These are phyloP conservation scores for Pogonomyrmex californicus DNA, from an alignment of 1,140 invertebrate species.

Conservation along the genomic window DNA sequence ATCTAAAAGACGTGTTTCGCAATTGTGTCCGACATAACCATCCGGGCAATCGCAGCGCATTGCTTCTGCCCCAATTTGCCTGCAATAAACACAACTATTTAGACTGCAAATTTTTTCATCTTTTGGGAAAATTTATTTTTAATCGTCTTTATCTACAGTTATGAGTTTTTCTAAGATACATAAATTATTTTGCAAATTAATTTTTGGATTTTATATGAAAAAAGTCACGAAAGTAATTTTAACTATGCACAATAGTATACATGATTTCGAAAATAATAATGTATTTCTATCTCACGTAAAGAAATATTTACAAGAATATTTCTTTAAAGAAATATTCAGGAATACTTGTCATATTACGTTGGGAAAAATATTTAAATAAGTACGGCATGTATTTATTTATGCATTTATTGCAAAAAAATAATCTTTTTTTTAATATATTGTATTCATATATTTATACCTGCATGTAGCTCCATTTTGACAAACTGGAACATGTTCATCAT, in stretches of 20 bases:
- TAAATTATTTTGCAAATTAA: background rate
- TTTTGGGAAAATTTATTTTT: background rate
- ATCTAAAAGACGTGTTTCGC: conserved; percentile 88
- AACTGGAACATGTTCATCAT: conserved; percentile 88
- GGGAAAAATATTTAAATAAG: conserved; percentile 4
- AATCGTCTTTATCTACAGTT: background rate
- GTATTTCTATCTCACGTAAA: background rate
- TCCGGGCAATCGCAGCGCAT: conserved; percentile 90
- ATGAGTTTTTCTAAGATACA: background rate
- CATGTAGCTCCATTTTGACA: conserved; percentile 93
- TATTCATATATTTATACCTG: conserved; percentile 88
- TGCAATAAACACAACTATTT: conserved; percentile 82
- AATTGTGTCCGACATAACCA: conserved; percentile 90
- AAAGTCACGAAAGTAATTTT: background rate
- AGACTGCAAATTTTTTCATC: background rate
- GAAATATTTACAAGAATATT: conserved; percentile 2
- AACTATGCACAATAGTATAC: background rate
- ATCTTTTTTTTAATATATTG: background rate
- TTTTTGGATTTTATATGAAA: background rate
- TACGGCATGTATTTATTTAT: background rate
- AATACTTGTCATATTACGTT: background rate
- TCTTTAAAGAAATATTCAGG: background rate
- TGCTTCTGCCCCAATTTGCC: conserved; percentile 91
- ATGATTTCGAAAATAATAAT: background rate
- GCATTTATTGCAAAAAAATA: background rate